phyloP scores from a whole-genome alignment of 2,113 vertebrate species.

The Thinocorus orbignyianus region DNA sequence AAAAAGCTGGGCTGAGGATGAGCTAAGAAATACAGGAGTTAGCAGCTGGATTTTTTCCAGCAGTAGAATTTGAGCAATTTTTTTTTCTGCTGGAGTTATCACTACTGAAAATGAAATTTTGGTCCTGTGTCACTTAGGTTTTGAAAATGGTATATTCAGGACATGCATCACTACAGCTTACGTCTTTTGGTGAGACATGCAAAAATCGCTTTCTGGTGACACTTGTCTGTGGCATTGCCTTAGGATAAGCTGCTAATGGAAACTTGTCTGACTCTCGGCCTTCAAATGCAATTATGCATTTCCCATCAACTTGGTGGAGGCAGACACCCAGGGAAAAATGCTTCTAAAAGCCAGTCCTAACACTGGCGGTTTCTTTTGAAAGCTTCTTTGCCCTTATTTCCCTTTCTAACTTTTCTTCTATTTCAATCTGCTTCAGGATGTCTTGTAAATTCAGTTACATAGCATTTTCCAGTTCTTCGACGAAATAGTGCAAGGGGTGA shows the following conservation, averaged over 20 bases:
- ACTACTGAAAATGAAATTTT: background rate
- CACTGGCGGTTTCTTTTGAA: background rate
- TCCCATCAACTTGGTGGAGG: background rate
- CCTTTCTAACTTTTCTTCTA: background rate
- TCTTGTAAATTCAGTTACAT: background rate
- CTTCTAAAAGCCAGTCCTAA: background rate
- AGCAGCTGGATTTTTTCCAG: background rate
- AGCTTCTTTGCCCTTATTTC: background rate
- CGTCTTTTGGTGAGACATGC: background rate
- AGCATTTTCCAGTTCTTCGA: background rate
- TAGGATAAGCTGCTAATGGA: background rate
- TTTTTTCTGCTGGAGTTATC: background rate
- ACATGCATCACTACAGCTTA: background rate
- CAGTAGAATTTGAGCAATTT: background rate
- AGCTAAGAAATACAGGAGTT: background rate
- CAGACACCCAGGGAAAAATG: background rate
- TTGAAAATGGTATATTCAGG: background rate
- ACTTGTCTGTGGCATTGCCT: background rate
- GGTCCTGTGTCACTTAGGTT: background rate
- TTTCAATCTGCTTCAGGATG: background rate
- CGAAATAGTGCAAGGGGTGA: background rate
- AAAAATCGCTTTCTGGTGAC: background rate
- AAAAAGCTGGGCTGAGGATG: background rate
- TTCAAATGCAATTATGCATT: constrained; percentile 1
- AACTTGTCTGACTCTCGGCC: background rate